These are phyloP conservation scores for Drosophila kuntzei DNA, from an alignment of 2,888 invertebrate species.

Conservation along the genomic window DNA sequence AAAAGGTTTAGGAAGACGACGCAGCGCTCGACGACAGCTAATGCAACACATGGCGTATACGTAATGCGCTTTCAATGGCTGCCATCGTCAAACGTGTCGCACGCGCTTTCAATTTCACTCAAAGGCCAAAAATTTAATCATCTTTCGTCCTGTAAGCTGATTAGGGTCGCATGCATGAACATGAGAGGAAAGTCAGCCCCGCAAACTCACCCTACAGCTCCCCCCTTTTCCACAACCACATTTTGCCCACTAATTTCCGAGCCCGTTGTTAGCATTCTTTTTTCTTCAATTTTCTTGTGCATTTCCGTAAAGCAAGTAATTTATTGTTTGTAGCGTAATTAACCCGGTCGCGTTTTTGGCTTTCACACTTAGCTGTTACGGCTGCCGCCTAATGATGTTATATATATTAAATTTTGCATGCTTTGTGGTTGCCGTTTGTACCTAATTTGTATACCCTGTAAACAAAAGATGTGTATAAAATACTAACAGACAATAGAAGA, in stretches of 20 bases:
- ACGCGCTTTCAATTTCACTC: constrained; percentile 47
- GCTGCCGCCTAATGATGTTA: constrained; percentile 46
- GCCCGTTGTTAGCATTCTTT: background rate
- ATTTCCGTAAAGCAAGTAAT: constrained; percentile 60
- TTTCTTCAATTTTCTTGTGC: constrained; percentile 16
- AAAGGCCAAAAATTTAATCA: constrained; percentile 73
- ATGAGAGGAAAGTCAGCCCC: background rate
- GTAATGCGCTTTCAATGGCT: constrained; percentile 60
- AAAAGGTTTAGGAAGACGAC: constrained; percentile 30
- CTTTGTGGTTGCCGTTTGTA: constrained; percentile 13
- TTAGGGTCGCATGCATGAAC: constrained; percentile 63
- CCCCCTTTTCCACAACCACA: background rate
- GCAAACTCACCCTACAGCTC: background rate
- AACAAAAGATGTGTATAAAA: background rate
- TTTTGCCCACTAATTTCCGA: constrained; percentile 10
- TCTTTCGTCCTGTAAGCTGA: constrained; percentile 73
- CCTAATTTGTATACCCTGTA: constrained; percentile 37
- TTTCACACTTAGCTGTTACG: constrained; percentile 54
- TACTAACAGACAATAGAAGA: too few relatives aligned
- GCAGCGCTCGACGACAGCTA: constrained; percentile 32
- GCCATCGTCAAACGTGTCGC: constrained; percentile 46
- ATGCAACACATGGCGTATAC: constrained; percentile 75
- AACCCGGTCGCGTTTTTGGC: constrained; percentile 66
- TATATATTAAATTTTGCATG: constrained; percentile 48
- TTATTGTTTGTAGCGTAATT: constrained; percentile 80